Base-by-base conservation (phyloP, 2,113 vertebrate species). In the Rafetus swinhoei region DNA sequence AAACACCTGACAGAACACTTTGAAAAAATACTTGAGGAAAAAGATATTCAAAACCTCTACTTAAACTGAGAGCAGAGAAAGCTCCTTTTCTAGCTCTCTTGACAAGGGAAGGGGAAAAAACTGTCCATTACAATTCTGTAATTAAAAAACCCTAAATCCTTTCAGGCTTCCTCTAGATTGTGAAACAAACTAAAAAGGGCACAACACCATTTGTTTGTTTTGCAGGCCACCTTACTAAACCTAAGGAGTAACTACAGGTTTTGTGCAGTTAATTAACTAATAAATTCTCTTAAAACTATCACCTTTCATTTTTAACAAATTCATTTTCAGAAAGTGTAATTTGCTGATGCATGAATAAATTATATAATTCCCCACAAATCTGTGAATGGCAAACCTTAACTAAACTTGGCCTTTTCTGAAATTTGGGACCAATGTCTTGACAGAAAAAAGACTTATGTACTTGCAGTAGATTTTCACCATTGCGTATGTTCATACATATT, bases 401-500 rank as follows among this genome's bases (percentile, higher is more conserved):
- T 45, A 57, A 32, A 29, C 2, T 1, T 4, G 79, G 39, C 6
- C 25, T 50, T 53, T 86, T 69, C 39, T 2, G 60, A 21, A 81
- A 55, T 55, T 56, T 15, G 27, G 77, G 65, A 74, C 50, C 65
- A 79, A 45, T 32, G 22, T 62, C 35, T 65, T 27, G 21, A 35
- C 45, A 59, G 53, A 79, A 72, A 88, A 84, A 60, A 50, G 72
- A 5, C 9, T 39, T 54, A 53, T 72, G 50, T 81, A 4, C 7
- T 25, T 1, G 22, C 90, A 87, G 84, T 1, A 9, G 7, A 12
- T 84, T 45, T 35, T 80, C 27, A 59, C 18, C 32, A 81, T 84
- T 95, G 77, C 54, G 19, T 65, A 65, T 87, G 76, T 94, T 91
- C 90, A 92, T 69, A 82, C 7, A 60, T 55, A 82, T 93, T 95